Evolutionary conservation across 2,113 vertebrate genomes (phyloP).

Genomic region (Crotophaga sulcirostris): DNA sequence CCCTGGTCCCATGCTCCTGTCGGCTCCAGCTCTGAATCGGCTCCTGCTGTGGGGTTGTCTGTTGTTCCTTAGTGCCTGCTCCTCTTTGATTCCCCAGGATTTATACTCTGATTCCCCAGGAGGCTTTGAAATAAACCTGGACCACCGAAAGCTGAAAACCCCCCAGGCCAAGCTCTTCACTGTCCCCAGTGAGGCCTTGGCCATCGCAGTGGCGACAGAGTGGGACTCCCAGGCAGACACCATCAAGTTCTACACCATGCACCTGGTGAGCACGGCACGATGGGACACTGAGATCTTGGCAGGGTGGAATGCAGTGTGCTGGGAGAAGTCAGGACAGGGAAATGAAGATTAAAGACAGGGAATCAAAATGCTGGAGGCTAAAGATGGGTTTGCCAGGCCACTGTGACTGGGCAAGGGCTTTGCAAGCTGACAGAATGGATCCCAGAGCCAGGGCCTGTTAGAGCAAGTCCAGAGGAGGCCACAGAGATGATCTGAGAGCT

Average conservation of each 20-base stretch:
- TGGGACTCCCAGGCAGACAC: conserved; percentile 94
- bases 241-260: conserved; percentile 95
- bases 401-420: not conserved
- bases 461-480: too few species aligned
- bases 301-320: not conserved
- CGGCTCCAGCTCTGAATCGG: not conserved
- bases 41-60: not conserved
- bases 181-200: conserved; percentile 90
- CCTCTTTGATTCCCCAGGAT: conserved; percentile 62
- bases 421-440: not conserved
- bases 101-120: conserved; percentile 78
- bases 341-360: not conserved
- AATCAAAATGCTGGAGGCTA: not conserved
- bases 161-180: conserved; percentile 92
- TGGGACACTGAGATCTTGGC: not conserved
- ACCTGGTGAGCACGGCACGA: conserved; percentile 77
- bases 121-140: conserved; percentile 92
- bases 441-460: not conserved
- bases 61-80: conserved; percentile 58
- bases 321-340: not conserved
- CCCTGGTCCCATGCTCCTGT: not conserved
- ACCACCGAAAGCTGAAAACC: conserved; percentile 91
- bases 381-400: not conserved
- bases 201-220: conserved; percentile 92
- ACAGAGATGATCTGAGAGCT: too few species aligned